Conservation (phyloP, 2,113 vertebrate genomes). For the Tachysurus vachellii region DNA sequence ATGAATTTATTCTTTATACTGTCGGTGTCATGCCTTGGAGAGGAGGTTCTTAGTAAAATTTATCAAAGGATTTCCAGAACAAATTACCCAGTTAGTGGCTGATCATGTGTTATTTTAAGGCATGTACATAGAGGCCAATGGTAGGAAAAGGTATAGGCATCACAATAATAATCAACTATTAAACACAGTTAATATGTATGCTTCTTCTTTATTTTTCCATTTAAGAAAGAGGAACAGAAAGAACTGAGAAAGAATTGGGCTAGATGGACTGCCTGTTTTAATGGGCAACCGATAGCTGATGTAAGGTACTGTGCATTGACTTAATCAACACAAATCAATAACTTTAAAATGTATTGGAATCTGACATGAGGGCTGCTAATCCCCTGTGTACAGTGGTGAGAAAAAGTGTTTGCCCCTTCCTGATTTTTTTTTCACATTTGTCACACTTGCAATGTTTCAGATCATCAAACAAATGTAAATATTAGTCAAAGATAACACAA, state of each 20-base stretch:
- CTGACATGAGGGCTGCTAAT: constrained; percentile 39
- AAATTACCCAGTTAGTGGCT: not conserved
- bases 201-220: not conserved
- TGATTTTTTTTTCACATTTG: too few species aligned
- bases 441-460: too few species aligned
- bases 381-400: not conserved
- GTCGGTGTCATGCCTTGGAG: not conserved
- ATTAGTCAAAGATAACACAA: too few species aligned
- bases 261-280: constrained; percentile 75
- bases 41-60: not conserved
- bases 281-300: constrained; percentile 73
- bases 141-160: not conserved
- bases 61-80: not conserved
- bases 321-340: not conserved
- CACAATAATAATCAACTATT: not conserved
- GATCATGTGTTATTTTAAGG: not conserved
- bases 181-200: not conserved
- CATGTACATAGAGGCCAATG: not conserved
- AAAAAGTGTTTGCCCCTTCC: too few species aligned
- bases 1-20: not conserved
- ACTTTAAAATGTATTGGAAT: constrained; percentile 39
- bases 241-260: constrained; percentile 73
- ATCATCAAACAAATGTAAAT: too few species aligned
- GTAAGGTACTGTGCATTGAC: constrained; percentile 67
- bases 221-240: constrained; percentile 72